Evolutionary conservation across 2,113 vertebrate species (phyloP).

Genomic region (Proteles cristata): DNA sequence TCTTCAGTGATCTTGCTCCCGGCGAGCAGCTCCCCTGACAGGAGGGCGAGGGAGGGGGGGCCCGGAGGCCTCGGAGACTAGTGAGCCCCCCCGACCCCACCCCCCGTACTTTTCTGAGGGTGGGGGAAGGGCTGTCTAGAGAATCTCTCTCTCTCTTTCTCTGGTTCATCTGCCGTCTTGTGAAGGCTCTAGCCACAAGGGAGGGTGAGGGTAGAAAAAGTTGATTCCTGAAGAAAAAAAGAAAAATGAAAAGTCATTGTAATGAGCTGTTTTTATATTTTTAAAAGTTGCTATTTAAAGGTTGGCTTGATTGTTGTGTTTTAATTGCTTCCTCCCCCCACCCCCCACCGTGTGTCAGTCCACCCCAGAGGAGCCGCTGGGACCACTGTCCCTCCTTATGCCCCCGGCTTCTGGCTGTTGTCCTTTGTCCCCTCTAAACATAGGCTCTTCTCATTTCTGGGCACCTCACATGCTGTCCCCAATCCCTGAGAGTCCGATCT

Average conservation of each 20-base stretch:
- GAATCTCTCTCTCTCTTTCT: neutral
- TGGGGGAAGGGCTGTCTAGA: neutral
- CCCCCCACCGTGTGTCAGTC: neutral
- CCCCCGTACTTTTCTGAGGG: neutral
- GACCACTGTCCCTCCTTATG: too few species aligned
- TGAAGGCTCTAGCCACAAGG: constrained; percentile 54
- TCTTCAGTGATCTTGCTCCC: neutral
- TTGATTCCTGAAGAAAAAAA: constrained; percentile 71
- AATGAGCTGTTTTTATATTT: constrained; percentile 77
- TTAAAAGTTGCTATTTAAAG: constrained; percentile 69
- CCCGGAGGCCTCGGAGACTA: neutral
- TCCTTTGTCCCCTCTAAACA: neutral
- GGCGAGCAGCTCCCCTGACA: neutral
- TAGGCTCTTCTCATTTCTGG: neutral
- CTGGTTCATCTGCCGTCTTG: constrained; percentile 33
- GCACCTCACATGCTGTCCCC: neutral
- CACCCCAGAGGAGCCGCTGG: neutral
- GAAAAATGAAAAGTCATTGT: constrained; percentile 76
- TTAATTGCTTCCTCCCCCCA: constrained; percentile 39
- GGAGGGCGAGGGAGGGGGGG: too few species aligned
- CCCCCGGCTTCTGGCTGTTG: neutral
- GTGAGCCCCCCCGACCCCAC: too few species aligned
- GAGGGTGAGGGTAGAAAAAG: constrained; percentile 61
- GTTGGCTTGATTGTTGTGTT: constrained; percentile 76
- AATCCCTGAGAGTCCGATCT: rapidly evolving